Evolutionary conservation across 2,797 vertebrate species (phyloP).

Genomic region (Coracias cyanogaster): DNA sequence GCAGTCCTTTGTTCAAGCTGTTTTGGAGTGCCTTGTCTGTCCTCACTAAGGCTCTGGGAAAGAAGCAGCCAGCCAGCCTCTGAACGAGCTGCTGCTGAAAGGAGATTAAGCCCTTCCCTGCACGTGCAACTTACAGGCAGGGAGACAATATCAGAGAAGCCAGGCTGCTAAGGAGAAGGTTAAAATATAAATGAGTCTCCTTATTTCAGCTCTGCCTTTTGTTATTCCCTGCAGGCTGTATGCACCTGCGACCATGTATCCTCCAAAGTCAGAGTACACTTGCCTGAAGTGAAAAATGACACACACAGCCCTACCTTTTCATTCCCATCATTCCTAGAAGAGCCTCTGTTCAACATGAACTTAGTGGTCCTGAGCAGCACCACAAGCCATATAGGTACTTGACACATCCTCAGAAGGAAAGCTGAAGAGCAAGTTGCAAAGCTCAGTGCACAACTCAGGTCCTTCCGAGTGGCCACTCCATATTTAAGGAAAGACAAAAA

Average conservation of each 20-base stretch:
- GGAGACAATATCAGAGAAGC: not conserved
- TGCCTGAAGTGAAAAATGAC: not conserved
- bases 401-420: not conserved
- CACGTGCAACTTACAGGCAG: not conserved
- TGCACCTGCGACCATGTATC: not conserved
- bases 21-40: not conserved
- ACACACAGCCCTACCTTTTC: not conserved
- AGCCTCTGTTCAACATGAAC: not conserved
- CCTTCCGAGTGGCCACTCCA: not conserved
- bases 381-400: not conserved
- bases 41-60: not conserved
- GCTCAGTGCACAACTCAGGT: not conserved
- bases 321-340: not conserved
- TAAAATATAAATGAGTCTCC: constrained; percentile 34
- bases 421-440: not conserved
- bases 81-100: not conserved
- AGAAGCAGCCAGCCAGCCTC: not conserved
- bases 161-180: not conserved
- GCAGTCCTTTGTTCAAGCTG: not conserved
- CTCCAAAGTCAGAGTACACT: not conserved
- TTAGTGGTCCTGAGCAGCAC: not conserved
- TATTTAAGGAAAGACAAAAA: not conserved
- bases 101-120: not conserved
- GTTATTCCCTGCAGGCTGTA: not conserved
- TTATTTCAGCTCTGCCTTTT: constrained; percentile 11